phyloP scores from a whole-genome alignment of 2,888 invertebrate genomes.

The Ferdinandea cuprea region DNA sequence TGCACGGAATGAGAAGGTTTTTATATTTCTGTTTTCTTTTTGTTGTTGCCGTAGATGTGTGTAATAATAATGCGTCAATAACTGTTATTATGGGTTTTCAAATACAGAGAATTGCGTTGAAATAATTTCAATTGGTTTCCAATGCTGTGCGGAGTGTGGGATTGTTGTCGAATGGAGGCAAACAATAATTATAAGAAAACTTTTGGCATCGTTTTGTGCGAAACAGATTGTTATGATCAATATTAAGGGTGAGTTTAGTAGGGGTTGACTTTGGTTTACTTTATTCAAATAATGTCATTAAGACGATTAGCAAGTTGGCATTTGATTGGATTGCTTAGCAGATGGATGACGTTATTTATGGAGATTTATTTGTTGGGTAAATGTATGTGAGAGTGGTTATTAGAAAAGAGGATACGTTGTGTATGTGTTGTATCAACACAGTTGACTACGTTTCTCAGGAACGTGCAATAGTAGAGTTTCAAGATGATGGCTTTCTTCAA shows the following conservation, averaged over 20 bases:
- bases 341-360: neutral
- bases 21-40: neutral
- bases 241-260: slow-evolving; percentile 8
- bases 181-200: slow-evolving; percentile 50
- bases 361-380: neutral
- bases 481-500: too few relatives aligned
- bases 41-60: slow-evolving; percentile 8
- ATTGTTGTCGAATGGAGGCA: neutral
- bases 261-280: slow-evolving; percentile 8
- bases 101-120: slow-evolving; percentile 63
- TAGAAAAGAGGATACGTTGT: too few relatives aligned
- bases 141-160: slow-evolving; percentile 14
- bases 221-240: slow-evolving; percentile 44
- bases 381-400: too few relatives aligned
- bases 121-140: slow-evolving; percentile 72
- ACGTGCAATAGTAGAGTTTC: too few relatives aligned
- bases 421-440: too few relatives aligned
- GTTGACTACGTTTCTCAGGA: too few relatives aligned
- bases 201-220: slow-evolving; percentile 7
- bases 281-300: slow-evolving; percentile 53
- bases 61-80: slow-evolving; percentile 73
- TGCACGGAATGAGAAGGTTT: slow-evolving; percentile 41
- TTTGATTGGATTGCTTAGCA: slow-evolving; percentile 24
- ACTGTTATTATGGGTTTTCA: slow-evolving; percentile 72
- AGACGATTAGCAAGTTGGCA: slow-evolving; percentile 34